A percentile compares a stretch with the other conserved stretches of the same genome.
These are phyloP conservation scores for Nemotelus nigrinus DNA, from an alignment of 2,888 invertebrate species.

Conservation along the genomic window DNA sequence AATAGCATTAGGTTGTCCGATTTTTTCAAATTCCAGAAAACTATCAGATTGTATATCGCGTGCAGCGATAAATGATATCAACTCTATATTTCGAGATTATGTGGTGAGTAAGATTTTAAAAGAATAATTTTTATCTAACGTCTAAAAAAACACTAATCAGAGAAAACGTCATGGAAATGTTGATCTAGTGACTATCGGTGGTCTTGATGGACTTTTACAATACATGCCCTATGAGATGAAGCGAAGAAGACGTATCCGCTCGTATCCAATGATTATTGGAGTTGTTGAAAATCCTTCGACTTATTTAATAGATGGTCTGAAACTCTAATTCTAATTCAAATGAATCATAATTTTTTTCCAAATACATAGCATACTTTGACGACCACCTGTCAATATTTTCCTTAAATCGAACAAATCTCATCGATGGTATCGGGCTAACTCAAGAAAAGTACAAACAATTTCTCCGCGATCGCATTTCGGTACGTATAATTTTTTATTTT, in stretches of 20 bases:
- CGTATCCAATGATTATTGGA: constrained; percentile 46
- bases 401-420: constrained; percentile 15
- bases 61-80: constrained; percentile 9
- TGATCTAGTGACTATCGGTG: constrained; percentile 19
- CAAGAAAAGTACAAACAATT: constrained; percentile 6
- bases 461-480: constrained; percentile 5
- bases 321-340: background rate
- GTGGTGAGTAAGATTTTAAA: constrained; percentile 5
- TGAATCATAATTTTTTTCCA: background rate
- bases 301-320: constrained; percentile 32
- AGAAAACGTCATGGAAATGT: constrained; percentile 20
- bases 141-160: background rate
- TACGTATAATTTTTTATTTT: background rate
- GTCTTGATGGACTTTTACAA: constrained; percentile 20
- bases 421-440: background rate
- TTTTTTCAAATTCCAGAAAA: constrained; percentile 4
- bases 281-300: constrained; percentile 40
- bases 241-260: constrained; percentile 40
- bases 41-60: constrained; percentile 14
- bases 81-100: background rate
- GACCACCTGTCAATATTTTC: background rate
- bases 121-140: background rate
- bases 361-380: background rate
- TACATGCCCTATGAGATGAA: background rate
- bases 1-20: constrained; percentile 26